Base-by-base conservation (phyloP, 1,140 invertebrate species). In the Philotrypesis tridentata region DNA sequence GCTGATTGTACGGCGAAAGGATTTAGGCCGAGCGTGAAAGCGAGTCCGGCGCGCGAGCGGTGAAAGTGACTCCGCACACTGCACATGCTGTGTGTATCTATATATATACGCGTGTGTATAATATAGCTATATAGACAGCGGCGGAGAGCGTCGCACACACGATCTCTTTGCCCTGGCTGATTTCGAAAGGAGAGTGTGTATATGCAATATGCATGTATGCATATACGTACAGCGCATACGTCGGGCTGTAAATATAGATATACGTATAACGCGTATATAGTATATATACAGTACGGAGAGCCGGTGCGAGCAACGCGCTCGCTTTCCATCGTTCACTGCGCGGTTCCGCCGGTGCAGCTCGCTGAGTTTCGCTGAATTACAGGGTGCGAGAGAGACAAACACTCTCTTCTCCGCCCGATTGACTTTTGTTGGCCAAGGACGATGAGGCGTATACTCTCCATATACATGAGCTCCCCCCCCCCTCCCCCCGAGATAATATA, bases 11-110 rank as follows among this genome's bases (percentile, higher is more conserved):
- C 21, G 43, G 67, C 23, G 29, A 84, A 77, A 82, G 67, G 65
- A 82, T 75, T 74, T 70, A 79, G 76, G 77, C 60, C 77, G 70
- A 74, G 72, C 71, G 80, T 61, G 82, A 83, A 79, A 79, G 82
- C 82, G 48, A 82, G 33, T 60, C 65, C 73, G 75, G 1, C 25
- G 40, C 60, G 37, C 33, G 68, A 11, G 5, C 7, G 61, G 78
- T 73, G 78, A 80, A 80, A 80, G 78, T 80, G 78, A 80, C 33
- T 80, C 8, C 4, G 40, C 7, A 27, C 17, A 37, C 9, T 37
- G 33, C 9, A 37, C 9, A 37, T 37, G 9, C 33, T 37, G 33
- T 37, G 33, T 5, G 33, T 9, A 9, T 37, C 33, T n/a, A n/a
- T n/a, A n/a, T n/a, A 37, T 9, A 37, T 9, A 37, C 33, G 33